Percentiles rank a stretch among this genome's conserved stretches.
Evolutionary conservation across 2,888 invertebrate genomes (phyloP).

Genomic region (Monopis laevigella): DNA sequence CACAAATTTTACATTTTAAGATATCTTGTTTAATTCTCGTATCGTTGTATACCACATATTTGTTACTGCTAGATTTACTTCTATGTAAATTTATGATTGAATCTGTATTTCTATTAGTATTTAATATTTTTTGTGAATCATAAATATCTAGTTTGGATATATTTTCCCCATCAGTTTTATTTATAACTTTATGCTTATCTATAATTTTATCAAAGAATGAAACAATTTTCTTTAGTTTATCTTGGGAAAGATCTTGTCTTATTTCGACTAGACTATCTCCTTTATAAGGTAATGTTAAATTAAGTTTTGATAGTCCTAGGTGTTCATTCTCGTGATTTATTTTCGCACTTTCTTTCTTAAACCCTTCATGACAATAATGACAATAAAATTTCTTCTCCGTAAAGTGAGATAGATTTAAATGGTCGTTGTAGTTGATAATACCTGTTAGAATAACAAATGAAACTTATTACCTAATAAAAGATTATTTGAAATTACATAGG

Average conservation of each 20-base stretch:
- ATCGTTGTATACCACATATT: no score
- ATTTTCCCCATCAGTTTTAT: no score
- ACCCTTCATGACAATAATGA: slow-evolving; percentile 55
- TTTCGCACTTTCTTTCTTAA: slow-evolving; percentile 36
- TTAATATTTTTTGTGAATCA: neutral
- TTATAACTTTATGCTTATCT: slow-evolving; percentile 34
- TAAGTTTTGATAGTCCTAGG: slow-evolving; percentile 38
- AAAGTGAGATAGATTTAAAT: slow-evolving; percentile 49
- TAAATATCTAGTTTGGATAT: no score
- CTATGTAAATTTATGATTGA: no score
- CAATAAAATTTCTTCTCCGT: slow-evolving; percentile 37
- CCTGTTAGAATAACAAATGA: slow-evolving; percentile 27
- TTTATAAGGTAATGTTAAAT: slow-evolving; percentile 23
- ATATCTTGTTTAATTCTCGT: no score
- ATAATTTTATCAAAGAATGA: slow-evolving; percentile 51
- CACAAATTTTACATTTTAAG: no score
- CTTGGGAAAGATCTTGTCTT: slow-evolving; percentile 35
- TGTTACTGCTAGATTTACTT: no score
- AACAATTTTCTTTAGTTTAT: slow-evolving; percentile 51
- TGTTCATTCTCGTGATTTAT: slow-evolving; percentile 46
- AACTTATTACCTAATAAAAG: neutral
- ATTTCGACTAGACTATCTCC: slow-evolving; percentile 22
- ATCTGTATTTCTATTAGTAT: neutral
- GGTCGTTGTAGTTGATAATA: slow-evolving; percentile 58
- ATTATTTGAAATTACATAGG: neutral